Conservation (phyloP, 1,140 invertebrate genomes). For the Colletes gigas region DNA sequence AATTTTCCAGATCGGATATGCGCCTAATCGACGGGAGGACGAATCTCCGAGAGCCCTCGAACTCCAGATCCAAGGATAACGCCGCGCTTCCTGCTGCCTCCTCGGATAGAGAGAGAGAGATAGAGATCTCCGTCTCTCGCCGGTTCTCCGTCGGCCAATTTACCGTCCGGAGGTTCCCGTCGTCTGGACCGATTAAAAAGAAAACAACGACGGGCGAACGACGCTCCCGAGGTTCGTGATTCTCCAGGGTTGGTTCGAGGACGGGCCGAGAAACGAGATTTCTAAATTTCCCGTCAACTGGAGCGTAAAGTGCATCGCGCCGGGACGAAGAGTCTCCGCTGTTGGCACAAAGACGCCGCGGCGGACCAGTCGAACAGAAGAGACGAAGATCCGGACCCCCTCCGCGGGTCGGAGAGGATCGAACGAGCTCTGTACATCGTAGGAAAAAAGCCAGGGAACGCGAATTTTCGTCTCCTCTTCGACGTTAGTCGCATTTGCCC, state of each 20-base stretch:
- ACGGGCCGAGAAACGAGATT: constrained; percentile 46
- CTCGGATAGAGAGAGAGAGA: too few species aligned
- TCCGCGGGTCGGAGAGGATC: not conserved
- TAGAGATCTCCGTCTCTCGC: too few species aligned
- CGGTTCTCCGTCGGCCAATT: not conserved
- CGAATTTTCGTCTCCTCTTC: not conserved
- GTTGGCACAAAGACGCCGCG: not conserved
- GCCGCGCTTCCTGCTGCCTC: not conserved
- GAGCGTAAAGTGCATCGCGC: constrained; percentile 45
- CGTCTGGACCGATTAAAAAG: not conserved
- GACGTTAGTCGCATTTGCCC: constrained; percentile 55
- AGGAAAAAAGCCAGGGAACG: not conserved
- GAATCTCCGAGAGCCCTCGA: constrained; percentile 30
- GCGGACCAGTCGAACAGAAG: constrained; percentile 21
- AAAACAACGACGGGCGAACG: not conserved
- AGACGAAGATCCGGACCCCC: not conserved
- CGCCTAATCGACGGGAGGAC: constrained; percentile 57
- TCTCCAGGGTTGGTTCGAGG: constrained; percentile 2
- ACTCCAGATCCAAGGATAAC: constrained; percentile 43
- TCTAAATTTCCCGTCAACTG: constrained; percentile 32
- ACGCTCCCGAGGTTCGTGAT: not conserved
- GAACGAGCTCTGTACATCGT: constrained; percentile 1
- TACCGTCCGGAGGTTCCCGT: not conserved
- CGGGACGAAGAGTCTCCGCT: not conserved
- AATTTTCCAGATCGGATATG: constrained; percentile 67